phyloP scores from a whole-genome alignment of 2,113 vertebrate genomes.

The Cyphomyrus discorhynchus region DNA sequence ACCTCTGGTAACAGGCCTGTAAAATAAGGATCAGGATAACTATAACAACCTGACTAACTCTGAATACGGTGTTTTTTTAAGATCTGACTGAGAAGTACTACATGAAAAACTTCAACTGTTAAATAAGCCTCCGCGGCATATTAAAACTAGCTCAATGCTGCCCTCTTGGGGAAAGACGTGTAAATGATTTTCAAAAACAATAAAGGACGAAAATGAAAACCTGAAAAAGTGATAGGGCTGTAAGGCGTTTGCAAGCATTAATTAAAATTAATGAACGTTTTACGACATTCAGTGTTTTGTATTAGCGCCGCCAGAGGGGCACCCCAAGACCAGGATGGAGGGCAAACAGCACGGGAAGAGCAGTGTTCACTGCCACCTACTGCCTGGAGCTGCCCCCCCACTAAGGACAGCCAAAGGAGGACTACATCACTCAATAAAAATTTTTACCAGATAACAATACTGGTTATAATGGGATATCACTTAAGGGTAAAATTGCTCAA shows the following conservation, averaged over 20 bases:
- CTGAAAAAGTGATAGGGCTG: not conserved
- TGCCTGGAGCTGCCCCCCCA: not conserved
- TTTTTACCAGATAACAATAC: not conserved
- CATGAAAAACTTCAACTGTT: not conserved
- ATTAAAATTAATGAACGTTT: not conserved
- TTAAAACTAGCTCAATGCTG: not conserved
- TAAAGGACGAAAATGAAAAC: not conserved
- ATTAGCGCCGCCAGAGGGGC: not conserved
- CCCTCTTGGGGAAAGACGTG: not conserved
- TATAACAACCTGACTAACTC: not conserved
- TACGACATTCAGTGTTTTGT: not conserved
- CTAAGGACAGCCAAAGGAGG: not conserved
- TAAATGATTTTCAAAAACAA: not conserved
- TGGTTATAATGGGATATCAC: not conserved
- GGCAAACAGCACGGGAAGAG: not conserved
- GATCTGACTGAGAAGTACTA: not conserved
- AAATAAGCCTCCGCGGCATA: not conserved
- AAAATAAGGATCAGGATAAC: not conserved
- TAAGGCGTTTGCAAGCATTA: not conserved
- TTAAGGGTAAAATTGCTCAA: not conserved
- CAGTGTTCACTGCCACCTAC: not conserved
- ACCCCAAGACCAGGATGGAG: not conserved
- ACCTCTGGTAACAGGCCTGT: not conserved
- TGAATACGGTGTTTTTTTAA: not conserved
- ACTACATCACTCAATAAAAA: not conserved